These are phyloP conservation scores for Aleiodes leptofemur DNA, from an alignment of 2,888 invertebrate species.

Conservation along the genomic window DNA sequence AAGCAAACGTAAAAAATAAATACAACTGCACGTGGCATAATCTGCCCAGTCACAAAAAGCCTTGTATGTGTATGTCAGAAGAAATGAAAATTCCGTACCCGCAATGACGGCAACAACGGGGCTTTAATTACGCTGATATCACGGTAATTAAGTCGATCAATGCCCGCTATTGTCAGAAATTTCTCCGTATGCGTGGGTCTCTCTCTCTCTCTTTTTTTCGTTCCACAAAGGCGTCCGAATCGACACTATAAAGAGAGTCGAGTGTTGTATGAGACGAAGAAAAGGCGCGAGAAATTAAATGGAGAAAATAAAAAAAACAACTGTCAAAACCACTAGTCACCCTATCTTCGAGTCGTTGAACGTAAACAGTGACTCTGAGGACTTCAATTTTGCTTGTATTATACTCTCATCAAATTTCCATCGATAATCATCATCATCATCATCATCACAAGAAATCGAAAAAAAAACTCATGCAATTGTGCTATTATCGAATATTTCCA, in stretches of 20 bases:
- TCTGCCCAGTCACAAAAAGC: constrained; percentile 6
- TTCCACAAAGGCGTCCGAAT: constrained; percentile 12
- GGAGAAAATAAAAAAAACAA: constrained; percentile 10
- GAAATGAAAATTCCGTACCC: neutral
- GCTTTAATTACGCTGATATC: constrained; percentile 74
- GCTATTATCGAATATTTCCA: neutral
- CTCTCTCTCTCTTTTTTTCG: neutral
- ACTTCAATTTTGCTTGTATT: constrained; percentile 25
- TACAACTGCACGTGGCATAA: neutral
- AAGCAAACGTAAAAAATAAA: neutral
- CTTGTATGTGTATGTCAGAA: neutral
- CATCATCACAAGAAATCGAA: neutral
- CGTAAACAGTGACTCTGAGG: constrained; percentile 17
- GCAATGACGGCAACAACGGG: constrained; percentile 61
- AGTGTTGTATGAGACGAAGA: neutral
- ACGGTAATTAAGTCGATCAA: constrained; percentile 73
- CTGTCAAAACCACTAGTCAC: constrained; percentile 29
- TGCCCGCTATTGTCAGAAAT: constrained; percentile 67
- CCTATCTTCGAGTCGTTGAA: neutral
- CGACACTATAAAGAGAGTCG: constrained; percentile 18
- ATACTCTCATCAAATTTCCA: constrained; percentile 17
- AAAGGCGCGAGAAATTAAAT: neutral
- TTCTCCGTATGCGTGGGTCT: constrained; percentile 44
- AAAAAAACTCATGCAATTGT: neutral
- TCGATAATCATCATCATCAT: constrained; percentile 26